Percentiles rank a stretch among this genome's conserved stretches.
Conservation (phyloP, 1,140 invertebrate species). For the Eurosta solidaginis region DNA sequence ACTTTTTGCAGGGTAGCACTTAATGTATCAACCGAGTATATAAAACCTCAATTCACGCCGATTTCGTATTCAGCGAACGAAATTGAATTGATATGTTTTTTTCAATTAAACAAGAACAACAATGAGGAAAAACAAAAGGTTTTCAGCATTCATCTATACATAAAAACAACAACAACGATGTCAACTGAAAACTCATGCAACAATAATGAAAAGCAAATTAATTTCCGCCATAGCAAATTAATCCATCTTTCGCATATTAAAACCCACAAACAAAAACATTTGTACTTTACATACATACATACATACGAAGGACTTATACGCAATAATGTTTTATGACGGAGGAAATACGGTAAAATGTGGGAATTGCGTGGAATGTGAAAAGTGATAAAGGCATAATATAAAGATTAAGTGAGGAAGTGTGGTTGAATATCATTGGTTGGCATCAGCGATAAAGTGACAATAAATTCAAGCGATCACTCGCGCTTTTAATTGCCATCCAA, state of each 20-base stretch:
- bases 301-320: not conserved
- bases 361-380: not conserved
- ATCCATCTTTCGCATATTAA: conserved; percentile 2
- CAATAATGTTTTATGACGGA: not conserved
- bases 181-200: not conserved
- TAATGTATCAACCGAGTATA: not conserved
- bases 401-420: too few species aligned
- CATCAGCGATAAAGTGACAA: not conserved
- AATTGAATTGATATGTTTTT: not conserved
- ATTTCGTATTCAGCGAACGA: not conserved
- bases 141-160: not conserved
- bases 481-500: not conserved
- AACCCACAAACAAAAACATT: conserved; percentile 8
- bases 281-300: too few species aligned
- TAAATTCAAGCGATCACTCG: not conserved
- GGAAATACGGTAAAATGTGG: not conserved
- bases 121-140: not conserved
- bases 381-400: not conserved
- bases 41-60: not conserved
- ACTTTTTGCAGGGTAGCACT: too few species aligned
- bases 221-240: conserved; percentile 10
- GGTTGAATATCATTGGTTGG: not conserved
- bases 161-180: not conserved
- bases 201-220: conserved; percentile 21
- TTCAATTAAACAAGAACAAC: not conserved